Percentiles rank a stretch among this genome's conserved stretches.
phyloP scores from a whole-genome alignment of 2,113 vertebrate species.

The Atlantisia rogersi region DNA sequence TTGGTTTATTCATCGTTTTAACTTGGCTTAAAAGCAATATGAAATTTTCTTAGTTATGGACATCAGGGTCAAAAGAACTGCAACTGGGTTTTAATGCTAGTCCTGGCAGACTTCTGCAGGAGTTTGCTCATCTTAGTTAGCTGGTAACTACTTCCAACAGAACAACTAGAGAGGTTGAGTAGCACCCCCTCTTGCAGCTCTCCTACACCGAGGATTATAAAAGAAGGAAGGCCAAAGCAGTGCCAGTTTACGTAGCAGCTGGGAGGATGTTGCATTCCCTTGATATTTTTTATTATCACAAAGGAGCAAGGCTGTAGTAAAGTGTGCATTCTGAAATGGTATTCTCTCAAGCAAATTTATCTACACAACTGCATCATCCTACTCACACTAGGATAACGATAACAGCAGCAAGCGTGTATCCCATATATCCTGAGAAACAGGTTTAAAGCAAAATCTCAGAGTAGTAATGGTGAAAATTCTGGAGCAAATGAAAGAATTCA shows the following conservation, averaged over 20 bases:
- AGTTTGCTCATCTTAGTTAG: neutral
- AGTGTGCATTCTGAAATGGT: neutral
- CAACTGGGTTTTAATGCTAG: neutral
- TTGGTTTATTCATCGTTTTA: neutral
- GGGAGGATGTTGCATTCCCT: neutral
- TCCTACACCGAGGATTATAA: neutral
- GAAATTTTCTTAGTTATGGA: neutral
- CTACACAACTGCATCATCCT: neutral
- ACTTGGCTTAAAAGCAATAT: neutral
- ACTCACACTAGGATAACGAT: neutral
- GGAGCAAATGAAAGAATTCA: neutral
- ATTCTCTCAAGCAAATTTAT: neutral
- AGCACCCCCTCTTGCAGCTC: neutral
- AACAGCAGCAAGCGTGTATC: neutral
- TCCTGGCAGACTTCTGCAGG: neutral
- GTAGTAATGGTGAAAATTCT: neutral
- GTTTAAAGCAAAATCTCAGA: neutral
- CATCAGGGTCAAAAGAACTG: neutral
- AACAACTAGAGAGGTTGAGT: neutral
- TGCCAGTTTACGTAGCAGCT: neutral
- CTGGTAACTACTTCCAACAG: neutral
- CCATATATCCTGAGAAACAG: neutral
- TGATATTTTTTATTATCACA: neutral
- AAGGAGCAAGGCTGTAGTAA: neutral
- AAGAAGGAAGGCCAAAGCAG: neutral